These are phyloP conservation scores for Lepidocyrtoides sp. DNA, from an alignment of 2,888 invertebrate genomes.

Conservation along the genomic window DNA sequence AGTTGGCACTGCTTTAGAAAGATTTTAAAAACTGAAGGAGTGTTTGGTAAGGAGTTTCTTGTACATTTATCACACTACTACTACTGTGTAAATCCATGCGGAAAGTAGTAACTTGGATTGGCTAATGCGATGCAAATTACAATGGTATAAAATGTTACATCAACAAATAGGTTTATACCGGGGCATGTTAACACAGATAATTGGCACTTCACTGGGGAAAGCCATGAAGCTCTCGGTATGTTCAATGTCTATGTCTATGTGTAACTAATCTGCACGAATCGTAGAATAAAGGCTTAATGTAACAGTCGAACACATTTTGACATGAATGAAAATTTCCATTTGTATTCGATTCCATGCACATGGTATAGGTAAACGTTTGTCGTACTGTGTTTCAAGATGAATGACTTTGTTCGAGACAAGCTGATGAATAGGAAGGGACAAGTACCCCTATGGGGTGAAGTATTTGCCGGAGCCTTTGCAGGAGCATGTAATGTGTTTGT, in stretches of 20 bases:
- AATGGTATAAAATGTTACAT: neutral
- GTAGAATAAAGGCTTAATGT: neutral
- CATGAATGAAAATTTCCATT: neutral
- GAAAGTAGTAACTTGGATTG: neutral
- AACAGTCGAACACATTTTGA: neutral
- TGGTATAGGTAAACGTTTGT: conserved; percentile 43
- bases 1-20: conserved; percentile 70
- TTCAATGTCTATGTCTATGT: neutral
- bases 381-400: conserved; percentile 86
- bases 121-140: neutral
- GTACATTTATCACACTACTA: too few species aligned
- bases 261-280: neutral
- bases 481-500: conserved; percentile 88
- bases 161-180: conserved; percentile 87
- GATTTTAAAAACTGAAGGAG: conserved; percentile 59
- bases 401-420: conserved; percentile 89
- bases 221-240: conserved; percentile 89
- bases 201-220: conserved; percentile 90
- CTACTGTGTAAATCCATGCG: too few species aligned
- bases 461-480: conserved; percentile 88
- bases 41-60: neutral
- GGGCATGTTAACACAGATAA: conserved; percentile 88
- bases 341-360: conserved; percentile 5
- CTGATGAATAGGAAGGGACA: conserved; percentile 87
- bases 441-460: conserved; percentile 63